A percentile compares a stretch with the other conserved stretches of the same genome.
Evolutionary conservation across 2,888 invertebrate genomes (phyloP).

Genomic region (Dichetophora obliterata): DNA sequence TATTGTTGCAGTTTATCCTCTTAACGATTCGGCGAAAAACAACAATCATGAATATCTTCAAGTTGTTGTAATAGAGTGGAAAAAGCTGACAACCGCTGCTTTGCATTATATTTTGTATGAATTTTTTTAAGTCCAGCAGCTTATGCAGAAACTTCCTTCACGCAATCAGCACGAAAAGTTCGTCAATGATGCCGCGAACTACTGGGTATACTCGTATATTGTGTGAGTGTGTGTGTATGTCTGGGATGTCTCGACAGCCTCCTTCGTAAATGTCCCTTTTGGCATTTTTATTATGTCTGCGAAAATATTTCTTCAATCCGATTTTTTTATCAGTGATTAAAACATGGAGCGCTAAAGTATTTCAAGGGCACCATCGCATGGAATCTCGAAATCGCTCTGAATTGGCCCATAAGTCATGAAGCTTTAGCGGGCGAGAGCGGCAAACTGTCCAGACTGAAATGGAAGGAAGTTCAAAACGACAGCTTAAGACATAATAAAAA

Average conservation of each 20-base stretch:
- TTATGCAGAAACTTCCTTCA: no score
- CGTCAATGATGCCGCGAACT: no score
- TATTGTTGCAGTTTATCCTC: no score
- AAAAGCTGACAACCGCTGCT: no score
- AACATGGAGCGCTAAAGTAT: slow-evolving; percentile 9
- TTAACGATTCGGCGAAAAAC: no score
- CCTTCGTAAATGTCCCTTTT: slow-evolving; percentile 52
- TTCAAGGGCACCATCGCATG: neutral
- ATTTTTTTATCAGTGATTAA: slow-evolving; percentile 12
- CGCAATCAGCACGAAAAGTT: no score
- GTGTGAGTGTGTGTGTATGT: neutral
- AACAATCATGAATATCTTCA: no score
- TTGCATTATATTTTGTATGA: no score
- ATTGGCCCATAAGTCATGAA: neutral
- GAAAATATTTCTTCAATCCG: slow-evolving; percentile 41
- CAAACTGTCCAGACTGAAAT: neutral
- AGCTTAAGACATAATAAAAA: neutral
- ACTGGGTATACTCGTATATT: no score
- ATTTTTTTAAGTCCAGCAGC: no score
- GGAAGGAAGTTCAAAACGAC: slow-evolving; percentile 14
- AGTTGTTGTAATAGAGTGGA: no score
- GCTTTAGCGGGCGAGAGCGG: neutral
- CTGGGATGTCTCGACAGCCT: slow-evolving; percentile 49
- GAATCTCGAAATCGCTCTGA: neutral
- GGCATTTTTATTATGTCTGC: slow-evolving; percentile 56